Base-by-base conservation (phyloP, 2,888 invertebrate species). In the Coremacera marginata region DNA sequence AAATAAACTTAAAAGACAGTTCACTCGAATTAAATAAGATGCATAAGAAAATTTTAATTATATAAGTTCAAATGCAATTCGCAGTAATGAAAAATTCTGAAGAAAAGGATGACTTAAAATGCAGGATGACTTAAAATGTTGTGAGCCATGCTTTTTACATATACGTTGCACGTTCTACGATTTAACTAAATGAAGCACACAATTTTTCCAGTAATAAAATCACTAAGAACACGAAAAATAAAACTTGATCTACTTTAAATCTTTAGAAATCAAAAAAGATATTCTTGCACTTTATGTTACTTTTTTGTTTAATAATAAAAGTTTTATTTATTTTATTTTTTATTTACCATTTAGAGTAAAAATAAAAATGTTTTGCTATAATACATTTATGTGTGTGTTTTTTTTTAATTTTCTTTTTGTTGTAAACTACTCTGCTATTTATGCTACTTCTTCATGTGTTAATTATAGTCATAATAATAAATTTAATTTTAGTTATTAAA, bases 221-320 rank as follows among this genome's bases (percentile, higher is more conserved):
- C 55, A 19, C 22, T 9, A 60, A 25, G 22, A 57, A 60, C 44
- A 27, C 3, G 2, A 25, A 25, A 57, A 60, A 60, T 14, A 22
- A 14, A 60, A 25, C 22, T 60, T 22, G 25, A 3, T 25, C 25
- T 22, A 9, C 22, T 27, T 27, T 22, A 19, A 14, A 19, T 60
- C 27, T 11, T 8, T 25, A 25, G 25, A 22, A 60, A 60, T 60
- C 57, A 60, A 60, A 37, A 31, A 37, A 44, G 37, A 60, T 60
- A 25, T 60, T 9, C 22, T 27, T 60, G 14, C 37, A 65, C 19
- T 65, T 44, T 44, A 44, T 65, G 34, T 67, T 37, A 19, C 11
- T 67, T 31, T 44, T 67, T 67, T 67, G 67, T 67, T 67, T 22
- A 67, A 67, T 67, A 67, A 67, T 67, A 67, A 67, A 67, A 44